Evolutionary conservation across 2,797 vertebrate species (phyloP), one percentile per base, ranked within the genome.

Genomic region (Phyllotis vaccarum): DNA sequence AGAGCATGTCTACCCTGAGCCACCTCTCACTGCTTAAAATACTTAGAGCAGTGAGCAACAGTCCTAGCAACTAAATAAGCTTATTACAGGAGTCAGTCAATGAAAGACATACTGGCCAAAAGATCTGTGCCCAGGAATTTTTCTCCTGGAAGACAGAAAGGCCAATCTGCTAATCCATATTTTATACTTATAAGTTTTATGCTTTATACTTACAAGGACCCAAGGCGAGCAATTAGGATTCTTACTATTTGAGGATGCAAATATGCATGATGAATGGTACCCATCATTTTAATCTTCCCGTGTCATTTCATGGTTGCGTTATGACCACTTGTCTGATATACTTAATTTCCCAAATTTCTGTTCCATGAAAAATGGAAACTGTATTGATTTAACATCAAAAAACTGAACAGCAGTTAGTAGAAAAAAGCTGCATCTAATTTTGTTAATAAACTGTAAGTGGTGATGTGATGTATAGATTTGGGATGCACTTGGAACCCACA

Each of bases 331-430:
- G 95, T 98, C 97, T 98, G 92, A 97, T 95, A 76, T 96, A 90
- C 98, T 98, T 98, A 98, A 98, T 98, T 98, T 98, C 97, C 96
- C 97, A 96, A 98, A 98, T 98, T 98, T 97, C 97, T 98, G 89
- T 95, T 98, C 98, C 96, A 98, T 98, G 98, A 97, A 96, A 98
- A 98, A 98, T 98, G 98, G 98, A 98, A 98, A 98, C 97, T 93
- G 94, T 97, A 98, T 98, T 98, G 98, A 98, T 98, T 98, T 98
- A 98, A 98, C 91, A 95, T 97, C 96, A 97, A 97, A 98, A 98
- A 98, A 98, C 98, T 97, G 97, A 96, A 97, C 86, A 96, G 86
- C 96, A 86, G 34, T 96, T 98, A 46, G 74, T 95, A 96, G 96
- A 98, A 92, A 82, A 90, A 98, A 94, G 58, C 98, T 97, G 90